A percentile compares a stretch with the other conserved stretches of the same genome.
phyloP scores from a whole-genome alignment of 2,888 invertebrate genomes.

The Drosophila sordidapex region DNA sequence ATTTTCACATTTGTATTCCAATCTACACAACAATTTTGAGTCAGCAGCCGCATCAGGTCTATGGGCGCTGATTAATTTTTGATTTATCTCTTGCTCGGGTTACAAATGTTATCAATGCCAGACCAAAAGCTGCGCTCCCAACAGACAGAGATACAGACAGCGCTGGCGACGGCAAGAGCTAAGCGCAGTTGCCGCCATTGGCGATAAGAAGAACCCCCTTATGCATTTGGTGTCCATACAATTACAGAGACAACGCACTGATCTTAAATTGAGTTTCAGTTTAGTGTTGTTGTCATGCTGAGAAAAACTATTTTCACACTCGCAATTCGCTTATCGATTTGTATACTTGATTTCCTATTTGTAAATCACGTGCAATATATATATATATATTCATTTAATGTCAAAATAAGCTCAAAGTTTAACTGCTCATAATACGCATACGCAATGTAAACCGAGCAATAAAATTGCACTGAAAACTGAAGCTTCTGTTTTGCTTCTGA shows the following conservation, averaged over 20 bases:
- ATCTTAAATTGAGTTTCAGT: constrained; percentile 29
- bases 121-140: constrained; percentile 57
- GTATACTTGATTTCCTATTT: neutral
- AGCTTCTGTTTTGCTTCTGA: neutral
- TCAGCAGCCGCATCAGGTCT: constrained; percentile 40
- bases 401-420: neutral
- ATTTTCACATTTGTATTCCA: constrained; percentile 12
- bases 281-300: constrained; percentile 21
- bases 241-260: constrained; percentile 23
- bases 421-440: constrained; percentile 15
- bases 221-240: constrained; percentile 22
- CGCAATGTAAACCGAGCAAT: neutral
- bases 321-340: neutral
- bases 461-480: neutral
- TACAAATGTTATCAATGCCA: constrained; percentile 72
- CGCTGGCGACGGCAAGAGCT: constrained; percentile 28
- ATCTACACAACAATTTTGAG: constrained; percentile 35
- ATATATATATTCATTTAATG: neutral
- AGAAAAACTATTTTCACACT: neutral
- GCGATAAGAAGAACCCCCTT: constrained; percentile 63
- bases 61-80: constrained; percentile 69
- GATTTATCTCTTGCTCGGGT: constrained; percentile 74
- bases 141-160: constrained; percentile 9
- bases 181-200: constrained; percentile 16
- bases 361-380: neutral